A percentile compares a stretch with the other conserved stretches of the same genome.
phyloP scores from a whole-genome alignment of 2,113 vertebrate species.

The Eublepharis macularius region DNA sequence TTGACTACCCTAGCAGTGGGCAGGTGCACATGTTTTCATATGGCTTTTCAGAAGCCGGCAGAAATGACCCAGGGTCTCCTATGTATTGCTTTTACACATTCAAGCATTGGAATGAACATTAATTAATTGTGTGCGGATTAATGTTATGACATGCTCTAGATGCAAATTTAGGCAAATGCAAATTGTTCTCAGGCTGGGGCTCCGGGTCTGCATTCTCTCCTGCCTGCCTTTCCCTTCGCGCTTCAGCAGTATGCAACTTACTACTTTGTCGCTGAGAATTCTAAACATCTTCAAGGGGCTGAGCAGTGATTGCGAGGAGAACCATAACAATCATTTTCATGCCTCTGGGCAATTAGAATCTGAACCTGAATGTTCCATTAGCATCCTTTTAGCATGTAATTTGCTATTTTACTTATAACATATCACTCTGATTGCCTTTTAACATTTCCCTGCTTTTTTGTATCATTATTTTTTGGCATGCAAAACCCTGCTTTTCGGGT shows the following conservation, averaged over 20 bases:
- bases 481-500: constrained; percentile 45
- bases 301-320: constrained; percentile 64
- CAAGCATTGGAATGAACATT: not conserved
- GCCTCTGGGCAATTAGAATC: constrained; percentile 74
- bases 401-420: constrained; percentile 63
- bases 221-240: not conserved
- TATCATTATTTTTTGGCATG: constrained; percentile 54
- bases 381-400: constrained; percentile 72
- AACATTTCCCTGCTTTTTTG: constrained; percentile 61
- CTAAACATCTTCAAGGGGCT: constrained; percentile 50
- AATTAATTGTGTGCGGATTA: not conserved
- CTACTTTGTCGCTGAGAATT: constrained; percentile 37
- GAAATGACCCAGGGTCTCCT: not conserved
- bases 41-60: not conserved
- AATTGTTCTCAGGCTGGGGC: not conserved
- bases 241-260: too few species aligned
- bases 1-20: not conserved
- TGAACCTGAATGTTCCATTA: constrained; percentile 69
- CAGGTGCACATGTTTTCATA: not conserved
- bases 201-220: not conserved
- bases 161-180: not conserved
- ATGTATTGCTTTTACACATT: not conserved
- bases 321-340: constrained; percentile 67
- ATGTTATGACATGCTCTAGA: not conserved
- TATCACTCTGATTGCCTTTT: constrained; percentile 65